Base-by-base conservation (phyloP, 2,888 invertebrate species). In the Phyllotreta striolata region DNA sequence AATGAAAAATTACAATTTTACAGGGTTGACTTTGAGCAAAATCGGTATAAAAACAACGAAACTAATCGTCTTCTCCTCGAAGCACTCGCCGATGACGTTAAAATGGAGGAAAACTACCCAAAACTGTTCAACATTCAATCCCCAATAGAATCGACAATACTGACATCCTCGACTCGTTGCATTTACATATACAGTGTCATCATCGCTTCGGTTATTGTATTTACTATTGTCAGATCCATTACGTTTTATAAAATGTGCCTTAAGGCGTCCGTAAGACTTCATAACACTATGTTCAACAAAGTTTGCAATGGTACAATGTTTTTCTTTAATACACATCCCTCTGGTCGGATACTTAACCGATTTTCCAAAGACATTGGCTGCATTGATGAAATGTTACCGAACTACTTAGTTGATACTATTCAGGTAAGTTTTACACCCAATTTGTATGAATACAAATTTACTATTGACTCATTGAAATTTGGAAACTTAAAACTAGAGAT, bases 361-460 rank as follows among this genome's bases (percentile, higher is more conserved):
- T 90, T 91, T 77, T 87, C 90, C 2, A 90, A 90, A 76, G 91
- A 91, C 76, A 86, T 89, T 76, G 89, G 85, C 0, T 80, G 84
- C 0, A 82, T 86, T 10, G 86, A 86, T 72, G 86, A 86, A 70
- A 66, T 82, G 9, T 70, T 86, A 39, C 85, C 86, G 0, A 74
- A 74, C 24, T 82, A 83, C 1, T 70, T 85, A 51, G 83, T 86
- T 58, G 85, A 85, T 78, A 82, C 82, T 10, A 79, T 81, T 55
- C 80, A 81, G 73, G 81, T 81, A 71, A 66, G 64, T 70, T 40
- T 24, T 24, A 24, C 24, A 24, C 24, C 24, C 24, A 24, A 24
- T 24, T 24, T 24, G 24, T 24, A 10, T 58, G 14, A 34, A 24
- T 24, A 24, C 24, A 4, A 51, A 41, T 10, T 37, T 7, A n/a